Evolutionary conservation across 2,888 invertebrate species (phyloP).

Genomic region (Drosophila aldrichi): DNA sequence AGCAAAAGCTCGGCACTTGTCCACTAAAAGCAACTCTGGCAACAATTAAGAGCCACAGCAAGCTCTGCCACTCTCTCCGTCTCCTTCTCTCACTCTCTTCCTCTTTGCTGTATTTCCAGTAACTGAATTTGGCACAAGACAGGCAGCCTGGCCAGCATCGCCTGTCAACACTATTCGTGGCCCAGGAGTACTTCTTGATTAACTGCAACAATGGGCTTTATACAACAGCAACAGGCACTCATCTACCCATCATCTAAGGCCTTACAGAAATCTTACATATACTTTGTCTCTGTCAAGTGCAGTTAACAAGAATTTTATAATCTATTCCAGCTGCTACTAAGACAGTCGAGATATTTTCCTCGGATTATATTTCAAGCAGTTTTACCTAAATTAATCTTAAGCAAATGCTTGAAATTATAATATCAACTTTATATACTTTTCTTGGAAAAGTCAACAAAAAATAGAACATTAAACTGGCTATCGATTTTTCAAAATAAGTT

Average conservation of each 20-base stretch:
- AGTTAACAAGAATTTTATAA: slow-evolving; percentile 1
- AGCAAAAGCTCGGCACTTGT: slow-evolving; percentile 5
- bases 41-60: slow-evolving; percentile 42
- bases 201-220: background rate
- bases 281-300: background rate
- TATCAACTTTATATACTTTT: too few relatives aligned
- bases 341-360: background rate
- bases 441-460: too few relatives aligned
- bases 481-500: too few relatives aligned
- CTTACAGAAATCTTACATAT: background rate
- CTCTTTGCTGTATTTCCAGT: background rate
- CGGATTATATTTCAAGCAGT: background rate
- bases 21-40: slow-evolving; percentile 24
- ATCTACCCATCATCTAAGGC: background rate
- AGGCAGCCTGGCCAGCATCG: background rate
- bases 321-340: background rate
- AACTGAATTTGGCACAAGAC: slow-evolving; percentile 12
- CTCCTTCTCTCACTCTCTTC: background rate
- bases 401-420: background rate
- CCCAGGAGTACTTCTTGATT: slow-evolving; percentile 5
- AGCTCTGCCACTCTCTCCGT: background rate
- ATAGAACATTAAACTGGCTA: too few relatives aligned
- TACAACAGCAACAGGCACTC: background rate
- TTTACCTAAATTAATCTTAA: background rate
- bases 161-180: slow-evolving; percentile 5